Evolutionary conservation across 2,797 vertebrate species (phyloP), one percentile per base, ranked within the genome.

Genomic region (Oryzias dopingdopingensis): DNA sequence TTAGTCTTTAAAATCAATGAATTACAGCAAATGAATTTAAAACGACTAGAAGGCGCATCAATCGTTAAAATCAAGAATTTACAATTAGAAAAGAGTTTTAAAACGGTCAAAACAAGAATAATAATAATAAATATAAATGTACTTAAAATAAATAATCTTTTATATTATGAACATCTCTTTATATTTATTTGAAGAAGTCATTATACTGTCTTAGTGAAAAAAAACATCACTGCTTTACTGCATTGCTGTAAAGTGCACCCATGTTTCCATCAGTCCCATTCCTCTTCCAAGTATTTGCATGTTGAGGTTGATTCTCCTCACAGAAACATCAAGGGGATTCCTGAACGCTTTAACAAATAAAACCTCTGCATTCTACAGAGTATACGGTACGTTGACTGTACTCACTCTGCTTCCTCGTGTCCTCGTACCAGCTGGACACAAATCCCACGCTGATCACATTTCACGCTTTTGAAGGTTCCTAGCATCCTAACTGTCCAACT

Each of bases 401-500:
- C 42, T 52, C 58, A 40, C 26, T 49, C 42, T 42, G 43, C 62
- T 37, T 59, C 61, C 59, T 62, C 29, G 56, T 22, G 24, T 49
- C 68, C 26, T 59, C 2, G 0, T 58, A 51, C 42, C 73, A 69
- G 65, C 61, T 70, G 49, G 55, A 73, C 65, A 57, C 57, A 66
- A 74, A 79, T 82, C 72, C 53, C 42, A 52, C 2, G 0, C 63
- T 59, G 62, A 74, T 65, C 61, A 45, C 52, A 44, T 83, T 78
- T 80, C 63, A 72, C 52, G 53, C 56, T 44, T 58, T 29, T 23
- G 7, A 59, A 54, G 59, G 46, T 53, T 52, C 59, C 54, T 26
- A 1, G 53, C 65, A 62, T 65, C 62, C 60, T 37, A 32, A 56
- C 55, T 37, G 41, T 18, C 59, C 47, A 37, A 8, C 22, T 5